Percentiles rank a stretch among this genome's conserved stretches.
Conservation (phyloP, 2,113 vertebrate genomes). For the Zosterops pallidus region DNA sequence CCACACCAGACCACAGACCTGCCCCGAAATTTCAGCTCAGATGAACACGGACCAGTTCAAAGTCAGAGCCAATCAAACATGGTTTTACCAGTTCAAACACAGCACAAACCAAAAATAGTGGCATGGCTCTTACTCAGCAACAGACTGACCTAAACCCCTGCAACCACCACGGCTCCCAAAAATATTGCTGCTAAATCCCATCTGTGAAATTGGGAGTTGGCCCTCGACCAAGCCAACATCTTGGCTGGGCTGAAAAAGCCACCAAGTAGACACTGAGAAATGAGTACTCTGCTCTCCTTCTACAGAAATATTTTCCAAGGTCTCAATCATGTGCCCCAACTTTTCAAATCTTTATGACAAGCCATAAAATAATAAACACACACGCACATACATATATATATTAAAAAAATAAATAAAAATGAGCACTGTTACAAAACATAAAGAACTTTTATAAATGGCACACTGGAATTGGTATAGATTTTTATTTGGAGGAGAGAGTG, state of each 20-base stretch:
- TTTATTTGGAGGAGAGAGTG: not conserved
- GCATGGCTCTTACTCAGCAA: not conserved
- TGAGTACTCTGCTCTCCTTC: not conserved
- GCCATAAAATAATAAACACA: not conserved
- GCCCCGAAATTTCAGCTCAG: not conserved
- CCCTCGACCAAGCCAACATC: not conserved
- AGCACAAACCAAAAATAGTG: not conserved
- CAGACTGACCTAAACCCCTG: conserved; percentile 2
- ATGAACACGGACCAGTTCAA: not conserved
- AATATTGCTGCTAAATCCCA: conserved; percentile 31
- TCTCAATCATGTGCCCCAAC: not conserved
- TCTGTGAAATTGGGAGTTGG: conserved; percentile 39
- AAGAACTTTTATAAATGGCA: not conserved
- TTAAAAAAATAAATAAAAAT: not conserved
- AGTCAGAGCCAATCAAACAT: not conserved
- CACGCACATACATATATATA: not conserved
- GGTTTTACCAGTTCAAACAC: not conserved
- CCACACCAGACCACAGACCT: not conserved
- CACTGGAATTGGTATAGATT: not conserved
- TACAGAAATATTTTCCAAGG: not conserved
- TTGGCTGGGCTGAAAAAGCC: conserved; percentile 6
- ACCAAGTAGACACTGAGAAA: not conserved
- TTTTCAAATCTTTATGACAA: not conserved
- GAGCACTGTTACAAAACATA: not conserved
- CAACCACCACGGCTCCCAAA: not conserved